Base-by-base conservation (phyloP, 2,888 invertebrate genomes). In the Tinea pellionella region DNA sequence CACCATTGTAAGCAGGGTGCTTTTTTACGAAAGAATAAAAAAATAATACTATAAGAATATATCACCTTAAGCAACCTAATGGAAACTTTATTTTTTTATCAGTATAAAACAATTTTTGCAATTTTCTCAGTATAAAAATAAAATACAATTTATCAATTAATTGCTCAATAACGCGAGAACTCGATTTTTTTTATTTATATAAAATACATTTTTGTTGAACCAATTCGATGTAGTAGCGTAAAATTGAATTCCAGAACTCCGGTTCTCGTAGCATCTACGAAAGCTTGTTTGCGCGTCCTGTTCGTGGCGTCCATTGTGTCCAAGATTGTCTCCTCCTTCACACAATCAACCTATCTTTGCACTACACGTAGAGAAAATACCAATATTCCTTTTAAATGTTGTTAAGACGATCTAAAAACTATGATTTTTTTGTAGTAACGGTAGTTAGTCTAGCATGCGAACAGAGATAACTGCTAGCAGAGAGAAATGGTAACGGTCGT, bases 281-380 rank as follows among this genome's bases (percentile, higher is more conserved):
- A n/a, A 19, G 7, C 16, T 55, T 55, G 55, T 55, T 55, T 55
- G 29, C 18, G 55, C 55, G 16, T 18, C 18, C 24, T 55, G 55
- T 29, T 24, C n/a, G 55, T 55, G 47, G 18, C 55, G 29, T 6
- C 24, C 55, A 55, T 55, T 55, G 55, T 55, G 55, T 55, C 55
- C 55, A 29, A 55, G 55, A 55, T 55, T 55, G 55, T 55, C 24
- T 55, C 24, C 19, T 29, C 24, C 55, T 55, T 7, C 15, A 47
- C 55, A 55, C 55, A 55, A 13, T n/a, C 55, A n/a, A 12, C 24
- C 55, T 47, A 55, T 18, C 29, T 55, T 18, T 16, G n/a, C 16
- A n/a, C 47, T 8, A 47, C 47, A 47, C 47, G 47, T 16, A 6
- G 47, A 47, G 13, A 16, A 47, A 47, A 47, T 47, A 47, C 47